Evolutionary conservation across 2,888 invertebrate species (phyloP).

Genomic region (Drosophila paranaensis): DNA sequence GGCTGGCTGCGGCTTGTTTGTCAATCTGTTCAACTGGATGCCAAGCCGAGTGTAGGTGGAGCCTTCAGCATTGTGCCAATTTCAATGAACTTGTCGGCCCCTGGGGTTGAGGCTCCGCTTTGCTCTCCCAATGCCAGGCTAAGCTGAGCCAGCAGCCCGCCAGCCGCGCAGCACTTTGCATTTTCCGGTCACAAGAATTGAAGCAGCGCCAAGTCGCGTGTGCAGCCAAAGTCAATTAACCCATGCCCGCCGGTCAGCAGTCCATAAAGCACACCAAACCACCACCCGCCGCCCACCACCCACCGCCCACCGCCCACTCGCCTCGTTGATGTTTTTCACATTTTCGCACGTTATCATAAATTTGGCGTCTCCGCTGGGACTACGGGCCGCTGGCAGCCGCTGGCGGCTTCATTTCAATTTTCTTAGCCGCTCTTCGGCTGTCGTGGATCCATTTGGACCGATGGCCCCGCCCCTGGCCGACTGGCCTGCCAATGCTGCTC

Average conservation of each 20-base stretch:
- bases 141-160: background rate
- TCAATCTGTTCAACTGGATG: slow-evolving; percentile 78
- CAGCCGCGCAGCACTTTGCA: slow-evolving; percentile 51
- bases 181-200: slow-evolving; percentile 54
- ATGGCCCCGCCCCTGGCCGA: slow-evolving; percentile 13
- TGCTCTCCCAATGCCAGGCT: slow-evolving; percentile 28
- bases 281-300: background rate
- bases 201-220: slow-evolving; percentile 60
- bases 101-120: slow-evolving; percentile 32
- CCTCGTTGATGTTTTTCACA: slow-evolving; percentile 46
- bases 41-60: slow-evolving; percentile 35
- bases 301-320: background rate
- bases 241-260: slow-evolving; percentile 38
- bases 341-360: slow-evolving; percentile 69
- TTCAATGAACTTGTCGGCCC: slow-evolving; percentile 68
- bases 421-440: slow-evolving; percentile 44
- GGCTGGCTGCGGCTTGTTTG: slow-evolving; percentile 78
- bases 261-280: background rate
- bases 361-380: slow-evolving; percentile 55
- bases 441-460: slow-evolving; percentile 47
- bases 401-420: slow-evolving; percentile 71
- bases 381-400: background rate
- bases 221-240: slow-evolving; percentile 62
- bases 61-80: slow-evolving; percentile 65
- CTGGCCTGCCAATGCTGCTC: slow-evolving; percentile 39